Conservation (phyloP, 2,888 invertebrate genomes). For the Chloromyia formosa region DNA sequence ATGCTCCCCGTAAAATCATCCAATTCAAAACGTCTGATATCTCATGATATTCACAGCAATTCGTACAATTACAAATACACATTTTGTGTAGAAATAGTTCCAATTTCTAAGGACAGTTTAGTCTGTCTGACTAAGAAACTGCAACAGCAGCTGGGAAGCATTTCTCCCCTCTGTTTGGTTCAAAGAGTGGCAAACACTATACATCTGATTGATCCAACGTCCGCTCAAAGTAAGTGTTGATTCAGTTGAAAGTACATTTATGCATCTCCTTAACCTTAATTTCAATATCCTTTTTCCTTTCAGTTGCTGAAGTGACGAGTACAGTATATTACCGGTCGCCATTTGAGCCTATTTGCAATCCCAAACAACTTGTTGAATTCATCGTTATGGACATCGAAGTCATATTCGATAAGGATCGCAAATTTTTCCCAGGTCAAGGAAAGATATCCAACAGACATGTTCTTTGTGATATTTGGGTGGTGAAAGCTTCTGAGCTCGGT, state of each 20-base stretch:
- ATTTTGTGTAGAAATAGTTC: constrained; percentile 93
- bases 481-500: constrained; percentile 86
- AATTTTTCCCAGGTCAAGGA: constrained; percentile 87
- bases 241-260: constrained; percentile 23
- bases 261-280: neutral
- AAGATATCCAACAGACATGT: constrained; percentile 86
- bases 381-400: constrained; percentile 92
- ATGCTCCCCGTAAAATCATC: constrained; percentile 89
- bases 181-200: constrained; percentile 88
- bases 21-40: constrained; percentile 93
- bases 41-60: constrained; percentile 97
- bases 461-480: constrained; percentile 93
- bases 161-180: constrained; percentile 88
- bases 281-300: constrained; percentile 37
- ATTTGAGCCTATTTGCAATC: constrained; percentile 87
- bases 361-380: constrained; percentile 90
- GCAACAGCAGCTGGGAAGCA: constrained; percentile 86
- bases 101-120: constrained; percentile 92
- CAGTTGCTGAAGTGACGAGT: constrained; percentile 85
- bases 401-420: constrained; percentile 71
- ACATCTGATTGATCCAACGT: constrained; percentile 91
- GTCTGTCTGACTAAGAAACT: constrained; percentile 89
- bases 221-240: constrained; percentile 76
- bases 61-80: constrained; percentile 96
- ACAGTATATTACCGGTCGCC: constrained; percentile 86